Percentiles rank a stretch among this genome's conserved stretches.
Evolutionary conservation across 1,140 invertebrate species (phyloP).

Genomic region (Spodoptera litura): DNA sequence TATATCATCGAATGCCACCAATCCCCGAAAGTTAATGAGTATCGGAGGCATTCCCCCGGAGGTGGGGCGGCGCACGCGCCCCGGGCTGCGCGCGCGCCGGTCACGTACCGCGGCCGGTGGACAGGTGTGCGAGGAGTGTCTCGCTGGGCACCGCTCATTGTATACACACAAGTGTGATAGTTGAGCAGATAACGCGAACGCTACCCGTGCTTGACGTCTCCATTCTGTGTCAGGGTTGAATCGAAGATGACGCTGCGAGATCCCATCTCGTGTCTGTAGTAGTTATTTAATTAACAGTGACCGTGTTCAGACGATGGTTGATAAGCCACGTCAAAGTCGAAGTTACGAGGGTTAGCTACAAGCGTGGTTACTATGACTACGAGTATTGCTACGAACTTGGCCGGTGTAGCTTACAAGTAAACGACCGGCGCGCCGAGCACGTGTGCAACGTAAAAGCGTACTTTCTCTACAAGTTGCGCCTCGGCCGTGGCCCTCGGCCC

Average conservation of each 20-base stretch:
- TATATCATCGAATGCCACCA: constrained; percentile 78
- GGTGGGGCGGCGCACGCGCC: constrained; percentile 64
- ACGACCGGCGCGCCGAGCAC: constrained; percentile 16
- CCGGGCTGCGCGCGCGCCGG: constrained; percentile 61
- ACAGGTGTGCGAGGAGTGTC: constrained; percentile 61
- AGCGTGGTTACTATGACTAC: neutral
- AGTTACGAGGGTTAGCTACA: neutral
- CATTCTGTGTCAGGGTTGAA: constrained; percentile 54
- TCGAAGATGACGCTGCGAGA: constrained; percentile 54
- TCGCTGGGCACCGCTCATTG: constrained; percentile 39
- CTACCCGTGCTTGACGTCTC: constrained; percentile 57
- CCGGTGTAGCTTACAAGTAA: constrained; percentile 14
- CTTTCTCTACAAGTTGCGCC: constrained; percentile 44
- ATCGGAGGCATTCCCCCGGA: constrained; percentile 74
- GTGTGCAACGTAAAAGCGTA: constrained; percentile 33
- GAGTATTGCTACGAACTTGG: neutral
- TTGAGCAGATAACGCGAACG: constrained; percentile 52
- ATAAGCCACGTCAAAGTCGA: constrained; percentile 37
- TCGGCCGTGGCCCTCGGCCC: constrained; percentile 27
- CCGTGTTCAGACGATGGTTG: constrained; percentile 30
- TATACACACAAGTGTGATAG: constrained; percentile 51
- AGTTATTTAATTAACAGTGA: constrained; percentile 59
- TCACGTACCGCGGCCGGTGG: constrained; percentile 50
- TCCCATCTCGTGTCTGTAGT: constrained; percentile 47
- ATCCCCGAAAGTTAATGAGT: constrained; percentile 81